Evolutionary conservation across 2,113 vertebrate species (phyloP).

Genomic region (Poeciliopsis occidentalis): DNA sequence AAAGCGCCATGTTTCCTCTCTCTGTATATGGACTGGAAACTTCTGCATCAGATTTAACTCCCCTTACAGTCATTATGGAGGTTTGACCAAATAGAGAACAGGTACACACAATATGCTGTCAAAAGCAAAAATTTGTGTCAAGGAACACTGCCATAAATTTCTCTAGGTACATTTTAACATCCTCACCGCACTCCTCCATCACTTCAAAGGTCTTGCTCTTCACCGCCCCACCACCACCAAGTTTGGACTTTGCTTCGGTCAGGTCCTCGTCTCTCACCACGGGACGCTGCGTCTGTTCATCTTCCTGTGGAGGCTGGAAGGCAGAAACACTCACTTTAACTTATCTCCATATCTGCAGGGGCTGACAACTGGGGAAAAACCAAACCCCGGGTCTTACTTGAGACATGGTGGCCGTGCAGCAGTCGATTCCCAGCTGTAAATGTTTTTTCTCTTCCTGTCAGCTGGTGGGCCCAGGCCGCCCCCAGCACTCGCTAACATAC

Average conservation of each 20-base stretch:
- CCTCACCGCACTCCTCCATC: slow-evolving; percentile 92
- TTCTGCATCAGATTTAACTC: slow-evolving; percentile 36
- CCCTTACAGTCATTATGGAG: slow-evolving; percentile 8
- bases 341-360: background rate
- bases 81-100: slow-evolving; percentile 12
- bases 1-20: background rate
- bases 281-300: slow-evolving; percentile 84
- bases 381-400: slow-evolving; percentile 55
- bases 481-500: slow-evolving; percentile 16
- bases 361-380: background rate
- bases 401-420: slow-evolving; percentile 64
- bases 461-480: slow-evolving; percentile 1
- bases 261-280: slow-evolving; percentile 90
- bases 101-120: background rate
- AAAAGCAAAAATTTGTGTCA: background rate
- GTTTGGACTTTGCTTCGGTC: slow-evolving; percentile 82
- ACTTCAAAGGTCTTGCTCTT: slow-evolving; percentile 96
- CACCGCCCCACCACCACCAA: slow-evolving; percentile 79
- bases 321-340: background rate
- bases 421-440: slow-evolving; percentile 13
- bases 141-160: background rate
- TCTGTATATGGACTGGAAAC: slow-evolving; percentile 82
- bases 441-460: slow-evolving; percentile 17
- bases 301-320: slow-evolving; percentile 64
- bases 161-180: background rate